Evolutionary conservation across 2,113 vertebrate genomes (phyloP), one percentile per base, ranked within the genome.

Genomic region (Ammodytes marinus): DNA sequence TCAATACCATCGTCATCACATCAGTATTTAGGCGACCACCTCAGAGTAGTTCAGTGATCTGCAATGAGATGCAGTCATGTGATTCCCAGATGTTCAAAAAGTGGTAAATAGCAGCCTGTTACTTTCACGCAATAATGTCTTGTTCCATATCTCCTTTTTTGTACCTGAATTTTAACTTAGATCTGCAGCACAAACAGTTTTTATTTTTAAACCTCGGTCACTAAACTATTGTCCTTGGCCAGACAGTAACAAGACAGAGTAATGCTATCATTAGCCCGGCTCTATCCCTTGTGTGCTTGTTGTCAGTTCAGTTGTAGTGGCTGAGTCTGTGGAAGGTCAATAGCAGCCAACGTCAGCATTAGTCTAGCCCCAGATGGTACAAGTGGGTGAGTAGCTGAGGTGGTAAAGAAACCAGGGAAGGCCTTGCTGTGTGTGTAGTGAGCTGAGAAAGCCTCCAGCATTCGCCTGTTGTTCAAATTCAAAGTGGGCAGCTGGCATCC

Each of bases 371-470:
- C 76, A 77, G 75, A 86, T 80, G 67, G 88, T 87, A 58, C 72
- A 50, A 83, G 85, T 84, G 82, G 77, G 74, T 73, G 77, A 83
- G 60, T 69, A 80, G 66, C 63, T 77, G 82, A 79, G 82, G 85
- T 82, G 84, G 87, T 72, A 54, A 27, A 73, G 64, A 80, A 77
- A 83, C 66, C 63, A 78, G 74, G 82, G 79, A 67, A 75, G 37
- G 88, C 67, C 69, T 83, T 2, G n/a, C 43, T 76, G 49, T 64
- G 70, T 58, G 47, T 86, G 85, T 71, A 57, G 66, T 74, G 74
- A 50, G 69, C 55, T 60, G 50, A 82, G 72, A 90, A 86, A 85
- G 85, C 70, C 81, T 84, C 70, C 73, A 81, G 74, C 82, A 79
- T 92, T 91, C 27, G 45, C 19, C 12, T 68, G 55, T 57, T 74